Evolutionary conservation across 2,797 vertebrate genomes (phyloP), one percentile per base, ranked within the genome.

Genomic region (Channa striata): DNA sequence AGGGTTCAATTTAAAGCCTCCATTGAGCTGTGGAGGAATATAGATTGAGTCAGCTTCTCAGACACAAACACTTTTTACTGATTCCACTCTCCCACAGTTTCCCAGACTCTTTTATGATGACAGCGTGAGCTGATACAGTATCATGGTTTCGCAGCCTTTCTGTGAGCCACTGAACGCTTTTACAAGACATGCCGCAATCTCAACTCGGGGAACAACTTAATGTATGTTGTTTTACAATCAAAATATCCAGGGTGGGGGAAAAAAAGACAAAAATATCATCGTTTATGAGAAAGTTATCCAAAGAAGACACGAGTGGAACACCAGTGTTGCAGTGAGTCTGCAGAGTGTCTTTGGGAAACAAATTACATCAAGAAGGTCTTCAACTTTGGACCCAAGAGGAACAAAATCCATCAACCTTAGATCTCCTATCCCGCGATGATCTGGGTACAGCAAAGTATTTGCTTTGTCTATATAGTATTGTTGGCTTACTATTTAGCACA

Each of bases 1-100:
- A 71, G 43, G 70, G 77, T 81, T 80, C 72, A 74, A 74, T 84
- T 84, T 83, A 80, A 75, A 86, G 83, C 79, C 68, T 84, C 73
- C 73, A 58, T 68, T 84, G 84, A 81, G 80, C 78, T 82, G 78
- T 46, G 46, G 46, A 77, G 42, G 70, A 77, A 77, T 87, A 81
- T 9, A 86, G 77, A 88, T 85, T 70, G 83, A 88, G 79, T 88
- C 84, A 85, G 83, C 83, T 43, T 85, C 81, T 84, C 63, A 51
- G 39, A 42, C 62, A 59, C 16, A 13, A 82, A 83, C 61, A 23
- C 76, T 78, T 79, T 67, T 63, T 57, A 59, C 72, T 19, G 49
- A 72, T 80, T 77, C 52, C 50, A 20, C 62, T 78, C 47, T 62
- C 74, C 59, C 59, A 70, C 59, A 42, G 48, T 56, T 81, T 44